A percentile compares a stretch with the other conserved stretches of the same genome.
phyloP scores from a whole-genome alignment of 1,140 invertebrate genomes.

The Drosophila parvula region DNA sequence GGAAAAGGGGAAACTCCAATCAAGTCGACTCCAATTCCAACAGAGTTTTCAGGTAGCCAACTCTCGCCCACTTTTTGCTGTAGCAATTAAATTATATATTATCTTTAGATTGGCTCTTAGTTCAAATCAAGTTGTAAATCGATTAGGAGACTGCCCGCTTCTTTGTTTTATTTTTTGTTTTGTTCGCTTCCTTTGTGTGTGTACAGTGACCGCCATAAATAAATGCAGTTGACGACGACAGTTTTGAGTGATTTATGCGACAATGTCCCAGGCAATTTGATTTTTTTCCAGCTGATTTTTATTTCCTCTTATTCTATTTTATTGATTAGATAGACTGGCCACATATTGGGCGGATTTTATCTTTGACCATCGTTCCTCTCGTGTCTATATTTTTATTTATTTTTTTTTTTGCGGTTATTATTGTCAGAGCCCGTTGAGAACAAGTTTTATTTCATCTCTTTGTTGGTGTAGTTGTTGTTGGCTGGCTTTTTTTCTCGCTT shows the following conservation, averaged over 20 bases:
- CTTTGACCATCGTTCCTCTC: constrained; percentile 22
- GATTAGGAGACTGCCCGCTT: constrained; percentile 18
- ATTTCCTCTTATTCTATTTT: constrained; percentile 33
- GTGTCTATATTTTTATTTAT: constrained; percentile 4
- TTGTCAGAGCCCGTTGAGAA: constrained; percentile 54
- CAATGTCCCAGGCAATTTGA: constrained; percentile 25
- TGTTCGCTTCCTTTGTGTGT: background rate
- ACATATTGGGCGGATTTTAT: constrained; percentile 50
- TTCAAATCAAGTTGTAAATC: constrained; percentile 48
- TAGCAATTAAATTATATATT: constrained; percentile 43
- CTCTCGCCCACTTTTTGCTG: constrained; percentile 37
- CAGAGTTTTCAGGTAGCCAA: constrained; percentile 2
- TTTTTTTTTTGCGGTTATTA: constrained; percentile 45
- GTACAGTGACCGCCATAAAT: constrained; percentile 34
- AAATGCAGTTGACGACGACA: constrained; percentile 25
- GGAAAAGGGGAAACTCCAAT: constrained; percentile 5
- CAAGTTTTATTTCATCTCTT: constrained; percentile 53
- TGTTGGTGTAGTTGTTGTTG: constrained; percentile 23
- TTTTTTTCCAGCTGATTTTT: constrained; percentile 13
- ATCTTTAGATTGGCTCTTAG: constrained; percentile 43
- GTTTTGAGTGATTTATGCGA: constrained; percentile 51
- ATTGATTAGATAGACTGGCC: constrained; percentile 42
- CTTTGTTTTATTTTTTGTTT: background rate
- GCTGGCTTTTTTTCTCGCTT: constrained; percentile 41
- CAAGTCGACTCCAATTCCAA: constrained; percentile 15